Conservation (phyloP, 2,113 vertebrate genomes). For the Zeus faber region DNA sequence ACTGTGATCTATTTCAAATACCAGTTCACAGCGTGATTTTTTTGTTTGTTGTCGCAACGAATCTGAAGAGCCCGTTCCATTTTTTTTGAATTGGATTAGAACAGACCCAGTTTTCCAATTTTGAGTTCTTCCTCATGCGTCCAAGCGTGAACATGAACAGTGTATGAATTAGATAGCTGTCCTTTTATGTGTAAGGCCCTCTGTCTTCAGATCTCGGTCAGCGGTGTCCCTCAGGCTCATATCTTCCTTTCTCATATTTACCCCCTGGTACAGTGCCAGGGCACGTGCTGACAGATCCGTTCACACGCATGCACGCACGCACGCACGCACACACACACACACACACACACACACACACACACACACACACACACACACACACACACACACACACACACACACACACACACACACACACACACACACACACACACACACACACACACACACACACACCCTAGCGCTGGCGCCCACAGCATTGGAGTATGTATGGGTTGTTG, state of each 20-base stretch:
- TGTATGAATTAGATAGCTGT: constrained; percentile 40
- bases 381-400: constrained; percentile 1
- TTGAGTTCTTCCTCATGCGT: no score
- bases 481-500: constrained; percentile 13
- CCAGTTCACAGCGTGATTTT: no score
- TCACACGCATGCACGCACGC: background rate
- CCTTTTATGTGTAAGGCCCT: constrained; percentile 34
- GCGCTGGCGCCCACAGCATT: no score
- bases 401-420: constrained; percentile 1
- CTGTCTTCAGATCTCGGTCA: constrained; percentile 48
- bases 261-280: constrained; percentile 34
- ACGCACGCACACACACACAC: constrained; percentile 3
- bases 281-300: background rate
- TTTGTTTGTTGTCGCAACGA: no score
- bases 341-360: no score
- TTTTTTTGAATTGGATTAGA: no score
- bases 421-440: constrained; percentile 1
- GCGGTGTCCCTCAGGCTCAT: constrained; percentile 20
- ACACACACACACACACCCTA: background rate
- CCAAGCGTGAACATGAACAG: no score
- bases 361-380: no score
- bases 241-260: constrained; percentile 35
- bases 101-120: no score
- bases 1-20: no score
- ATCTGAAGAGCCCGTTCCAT: no score